Conservation (phyloP, 2,113 vertebrate genomes). For the Pachypanchax playfairii region DNA sequence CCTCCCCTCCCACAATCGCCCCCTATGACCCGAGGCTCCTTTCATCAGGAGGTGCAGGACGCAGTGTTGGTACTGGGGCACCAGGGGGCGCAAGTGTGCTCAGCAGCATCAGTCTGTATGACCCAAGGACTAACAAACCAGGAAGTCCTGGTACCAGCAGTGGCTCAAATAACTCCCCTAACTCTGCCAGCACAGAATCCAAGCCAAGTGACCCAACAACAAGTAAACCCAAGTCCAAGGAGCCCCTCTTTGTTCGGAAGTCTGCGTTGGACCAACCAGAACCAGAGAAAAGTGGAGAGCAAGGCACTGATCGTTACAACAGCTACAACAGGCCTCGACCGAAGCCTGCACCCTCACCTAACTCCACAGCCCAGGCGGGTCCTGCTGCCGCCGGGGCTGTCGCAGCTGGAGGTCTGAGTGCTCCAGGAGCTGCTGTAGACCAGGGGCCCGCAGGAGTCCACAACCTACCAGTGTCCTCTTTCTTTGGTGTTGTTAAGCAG, state of each 20-base stretch:
- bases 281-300: constrained; percentile 73
- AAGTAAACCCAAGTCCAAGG: constrained; percentile 81
- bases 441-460: constrained; percentile 79
- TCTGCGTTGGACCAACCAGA: constrained; percentile 90
- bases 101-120: constrained; percentile 90
- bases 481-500: constrained; percentile 88
- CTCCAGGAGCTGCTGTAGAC: constrained; percentile 50
- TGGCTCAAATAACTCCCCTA: constrained; percentile 62
- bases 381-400: constrained; percentile 17
- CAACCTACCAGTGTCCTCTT: constrained; percentile 86
- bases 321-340: constrained; percentile 92
- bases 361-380: constrained; percentile 53
- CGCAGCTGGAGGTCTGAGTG: constrained; percentile 34
- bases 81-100: constrained; percentile 86
- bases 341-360: constrained; percentile 76
- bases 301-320: constrained; percentile 88
- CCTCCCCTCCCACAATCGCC: constrained; percentile 77
- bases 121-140: constrained; percentile 85
- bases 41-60: constrained; percentile 79
- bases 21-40: constrained; percentile 91
- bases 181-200: constrained; percentile 48
- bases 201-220: constrained; percentile 58
- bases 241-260: constrained; percentile 88
- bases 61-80: constrained; percentile 65
- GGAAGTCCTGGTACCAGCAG: constrained; percentile 60